A percentile compares a stretch with the other conserved stretches of the same genome.
Conservation (phyloP, 2,113 vertebrate genomes). For the Ptilorrhoa leucosticta region DNA sequence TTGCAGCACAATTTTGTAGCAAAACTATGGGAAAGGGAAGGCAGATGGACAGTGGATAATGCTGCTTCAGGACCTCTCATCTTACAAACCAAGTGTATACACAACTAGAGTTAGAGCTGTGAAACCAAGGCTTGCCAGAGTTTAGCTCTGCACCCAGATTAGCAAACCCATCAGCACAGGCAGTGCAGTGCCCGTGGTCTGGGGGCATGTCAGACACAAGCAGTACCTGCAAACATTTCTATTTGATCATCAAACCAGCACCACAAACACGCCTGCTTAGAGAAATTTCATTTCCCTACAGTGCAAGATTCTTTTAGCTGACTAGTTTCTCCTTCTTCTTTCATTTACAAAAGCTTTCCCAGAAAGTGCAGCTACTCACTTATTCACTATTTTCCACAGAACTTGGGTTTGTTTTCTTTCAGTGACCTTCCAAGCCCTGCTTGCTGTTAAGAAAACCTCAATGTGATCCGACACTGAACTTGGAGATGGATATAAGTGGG, state of each 20-base stretch:
- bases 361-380: background rate
- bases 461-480: background rate
- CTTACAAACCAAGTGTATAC: background rate
- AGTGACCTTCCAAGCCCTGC: background rate
- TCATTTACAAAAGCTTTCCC: background rate
- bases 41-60: background rate
- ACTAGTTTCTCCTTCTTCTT: background rate
- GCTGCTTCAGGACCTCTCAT: background rate
- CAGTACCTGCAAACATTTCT: background rate
- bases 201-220: background rate
- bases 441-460: background rate
- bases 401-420: background rate
- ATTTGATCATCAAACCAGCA: background rate
- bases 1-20: background rate
- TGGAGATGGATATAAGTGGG: accelerated
- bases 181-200: background rate
- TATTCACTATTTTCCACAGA: background rate
- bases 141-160: background rate
- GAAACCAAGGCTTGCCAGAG: background rate
- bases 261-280: background rate
- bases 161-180: background rate
- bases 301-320: background rate
- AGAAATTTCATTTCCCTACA: background rate
- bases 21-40: background rate
- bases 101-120: background rate